Base-by-base conservation (phyloP, 2,888 invertebrate genomes). In the Amblyteles armatorius region DNA sequence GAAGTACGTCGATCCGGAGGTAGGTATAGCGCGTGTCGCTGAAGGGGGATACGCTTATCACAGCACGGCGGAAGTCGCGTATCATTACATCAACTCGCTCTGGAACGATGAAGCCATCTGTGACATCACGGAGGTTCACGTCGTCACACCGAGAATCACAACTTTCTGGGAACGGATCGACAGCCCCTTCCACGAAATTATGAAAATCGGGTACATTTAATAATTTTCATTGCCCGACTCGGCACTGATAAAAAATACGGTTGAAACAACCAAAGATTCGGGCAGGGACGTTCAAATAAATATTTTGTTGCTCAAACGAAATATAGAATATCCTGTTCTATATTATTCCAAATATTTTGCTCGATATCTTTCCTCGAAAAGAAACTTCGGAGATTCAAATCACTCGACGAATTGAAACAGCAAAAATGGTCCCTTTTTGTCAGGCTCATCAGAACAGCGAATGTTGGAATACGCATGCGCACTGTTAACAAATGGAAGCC, bases 31-130 rank as follows among this genome's bases (percentile, higher is more conserved):
- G 63, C 90, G 88, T 63, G 91, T 92, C 9, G 82, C 88, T 0
- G 50, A 88, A 40, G 93, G 91, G 9, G 90, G 88, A 19, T 88
- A 91, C 74, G 93, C 93, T n/a, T 93, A 92, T 83, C 93, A 92
- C 78, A 92, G 90, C 3, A 90, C 91, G 69, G 90, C 92, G 0
- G 91, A 92, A 74, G 91, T 89, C 1, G 91, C 90, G 9, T 93
- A 92, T 79, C 93, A 93, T 0, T 88, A 90, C 26, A 87, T 93
- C 0, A 91, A 91, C 83, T 87, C 84, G 57, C 88, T 88, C 68
- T 92, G 93, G 81, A 89, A 90, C 4, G 90, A 91, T 29, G 87
- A 89, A 74, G 87, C 90, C 71, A 92, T 92, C 44, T 93, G 93
- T 69, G 91, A 89, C 60, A 83, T 93, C 63, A 91, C 92, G 29